These are phyloP conservation scores for Magallana nippona DNA, from an alignment of 2,888 invertebrate genomes.

Conservation along the genomic window DNA sequence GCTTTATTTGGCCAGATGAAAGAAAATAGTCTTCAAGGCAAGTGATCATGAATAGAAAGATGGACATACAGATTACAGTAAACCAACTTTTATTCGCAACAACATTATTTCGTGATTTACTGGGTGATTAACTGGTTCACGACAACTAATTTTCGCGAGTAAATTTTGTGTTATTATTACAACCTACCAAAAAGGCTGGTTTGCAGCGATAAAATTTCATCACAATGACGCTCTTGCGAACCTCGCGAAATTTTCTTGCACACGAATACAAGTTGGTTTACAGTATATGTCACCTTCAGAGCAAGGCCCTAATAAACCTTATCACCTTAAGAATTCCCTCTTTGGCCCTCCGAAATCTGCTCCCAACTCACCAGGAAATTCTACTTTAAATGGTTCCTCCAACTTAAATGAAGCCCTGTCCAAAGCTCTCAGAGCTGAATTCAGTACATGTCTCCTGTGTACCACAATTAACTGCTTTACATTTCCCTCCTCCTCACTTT, in stretches of 20 bases:
- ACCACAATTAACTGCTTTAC: neutral
- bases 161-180: no score
- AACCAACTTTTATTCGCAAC: neutral
- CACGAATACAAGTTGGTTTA: no score
- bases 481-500: constrained; percentile 4
- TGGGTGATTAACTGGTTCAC: no score
- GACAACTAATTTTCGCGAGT: neutral
- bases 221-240: no score
- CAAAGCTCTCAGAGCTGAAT: neutral
- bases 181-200: no score
- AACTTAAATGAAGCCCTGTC: constrained; percentile 15
- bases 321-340: neutral
- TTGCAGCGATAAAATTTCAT: no score
- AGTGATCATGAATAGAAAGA: neutral
- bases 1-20: neutral
- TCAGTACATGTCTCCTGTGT: neutral
- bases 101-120: no score
- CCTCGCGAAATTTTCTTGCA: no score
- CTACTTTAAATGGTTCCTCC: neutral
- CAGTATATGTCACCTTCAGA: neutral
- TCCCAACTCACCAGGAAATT: constrained; percentile 3
- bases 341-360: constrained; percentile 7
- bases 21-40: neutral
- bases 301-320: neutral
- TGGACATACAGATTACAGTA: neutral